Conservation (phyloP, 2,113 vertebrate genomes). For the Ondatra zibethicus region DNA sequence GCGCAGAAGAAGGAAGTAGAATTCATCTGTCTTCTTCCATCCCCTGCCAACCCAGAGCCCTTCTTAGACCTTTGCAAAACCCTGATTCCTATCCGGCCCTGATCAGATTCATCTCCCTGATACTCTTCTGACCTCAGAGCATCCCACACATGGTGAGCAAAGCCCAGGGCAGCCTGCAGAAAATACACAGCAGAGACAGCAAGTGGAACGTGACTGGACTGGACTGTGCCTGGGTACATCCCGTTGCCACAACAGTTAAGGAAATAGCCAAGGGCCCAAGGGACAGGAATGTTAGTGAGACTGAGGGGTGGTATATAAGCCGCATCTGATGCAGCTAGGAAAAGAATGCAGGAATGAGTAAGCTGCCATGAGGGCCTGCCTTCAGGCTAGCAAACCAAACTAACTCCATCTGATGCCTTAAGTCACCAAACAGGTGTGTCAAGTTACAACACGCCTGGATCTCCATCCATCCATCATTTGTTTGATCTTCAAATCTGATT, state of each 20-base stretch:
- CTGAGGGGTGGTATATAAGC: neutral
- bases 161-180: neutral
- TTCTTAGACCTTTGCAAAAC: neutral
- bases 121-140: neutral
- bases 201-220: neutral
- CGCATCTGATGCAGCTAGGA: neutral
- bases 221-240: neutral
- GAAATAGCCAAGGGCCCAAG: neutral
- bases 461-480: neutral
- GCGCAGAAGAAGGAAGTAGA: neutral
- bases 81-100: neutral
- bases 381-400: neutral
- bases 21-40: neutral
- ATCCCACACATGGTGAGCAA: neutral
- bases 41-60: too few species aligned
- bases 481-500: constrained; percentile 11
- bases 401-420: neutral
- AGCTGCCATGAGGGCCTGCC: neutral
- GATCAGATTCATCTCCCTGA: neutral
- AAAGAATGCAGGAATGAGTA: constrained; percentile 18
- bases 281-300: neutral
- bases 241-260: constrained; percentile 8
- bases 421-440: neutral
- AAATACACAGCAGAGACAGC: neutral
- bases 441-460: neutral